Percentiles rank a stretch among this genome's conserved stretches.
These are phyloP conservation scores for Araneus ventricosus DNA, from an alignment of 1,140 invertebrate genomes.

Conservation along the genomic window DNA sequence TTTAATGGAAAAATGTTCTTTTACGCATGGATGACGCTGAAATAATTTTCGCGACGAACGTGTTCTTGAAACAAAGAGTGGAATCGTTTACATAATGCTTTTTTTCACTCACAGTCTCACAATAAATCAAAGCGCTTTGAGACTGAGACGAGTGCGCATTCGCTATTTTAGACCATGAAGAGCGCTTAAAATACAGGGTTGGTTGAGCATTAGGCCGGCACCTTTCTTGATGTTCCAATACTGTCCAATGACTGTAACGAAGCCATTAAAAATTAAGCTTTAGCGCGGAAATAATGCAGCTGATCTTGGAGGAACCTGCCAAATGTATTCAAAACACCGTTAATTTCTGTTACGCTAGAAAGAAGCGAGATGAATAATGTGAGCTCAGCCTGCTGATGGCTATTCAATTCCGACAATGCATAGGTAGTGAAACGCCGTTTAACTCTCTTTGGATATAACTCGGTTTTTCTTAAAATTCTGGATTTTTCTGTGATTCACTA, in stretches of 20 bases:
- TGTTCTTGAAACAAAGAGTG: neutral
- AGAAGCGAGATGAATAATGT: neutral
- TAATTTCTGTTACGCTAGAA: neutral
- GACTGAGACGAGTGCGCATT: neutral
- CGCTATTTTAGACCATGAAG: neutral
- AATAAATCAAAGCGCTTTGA: neutral
- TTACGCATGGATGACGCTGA: neutral
- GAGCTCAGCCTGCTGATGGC: neutral
- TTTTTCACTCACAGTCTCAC: neutral
- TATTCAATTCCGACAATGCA: neutral
- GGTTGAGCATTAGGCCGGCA: neutral
- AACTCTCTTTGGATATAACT: too few species aligned
- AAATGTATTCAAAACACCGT: slow-evolving; percentile 20
- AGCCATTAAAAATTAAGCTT: slow-evolving; percentile 46
- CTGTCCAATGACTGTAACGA: slow-evolving; percentile 34
- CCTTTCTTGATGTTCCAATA: slow-evolving; percentile 31
- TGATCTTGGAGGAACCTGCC: neutral
- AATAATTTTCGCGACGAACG: neutral
- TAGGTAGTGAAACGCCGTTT: too few species aligned
- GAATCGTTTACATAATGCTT: neutral
- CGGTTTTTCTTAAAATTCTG: too few species aligned
- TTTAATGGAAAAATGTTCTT: neutral
- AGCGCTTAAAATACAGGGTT: neutral
- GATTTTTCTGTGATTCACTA: too few species aligned
- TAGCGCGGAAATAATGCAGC: neutral